Evolutionary conservation across 1,140 invertebrate genomes (phyloP).

Genomic region (Papilio helenus): DNA sequence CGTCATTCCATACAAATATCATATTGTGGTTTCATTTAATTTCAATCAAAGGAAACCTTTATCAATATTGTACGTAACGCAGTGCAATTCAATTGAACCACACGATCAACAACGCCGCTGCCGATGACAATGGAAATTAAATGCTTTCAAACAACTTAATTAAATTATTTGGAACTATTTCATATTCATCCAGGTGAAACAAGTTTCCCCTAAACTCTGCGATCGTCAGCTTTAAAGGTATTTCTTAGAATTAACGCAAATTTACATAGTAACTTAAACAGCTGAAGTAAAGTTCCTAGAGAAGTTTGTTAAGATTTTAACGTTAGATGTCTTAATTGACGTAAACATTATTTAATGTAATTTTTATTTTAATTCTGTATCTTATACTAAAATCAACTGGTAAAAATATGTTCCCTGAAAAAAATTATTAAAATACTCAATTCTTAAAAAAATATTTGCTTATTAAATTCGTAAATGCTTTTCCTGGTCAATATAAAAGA

Average conservation of each 20-base stretch:
- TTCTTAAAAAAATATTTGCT: no score
- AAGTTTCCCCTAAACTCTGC: not conserved
- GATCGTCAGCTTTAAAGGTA: not conserved
- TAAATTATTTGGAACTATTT: constrained; percentile 24
- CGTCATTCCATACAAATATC: constrained; percentile 9
- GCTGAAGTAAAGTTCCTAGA: constrained; percentile 26
- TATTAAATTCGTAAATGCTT: no score
- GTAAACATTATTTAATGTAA: no score
- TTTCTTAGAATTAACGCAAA: not conserved
- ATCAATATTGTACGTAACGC: constrained; percentile 29
- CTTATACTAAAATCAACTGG: no score
- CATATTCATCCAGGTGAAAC: constrained; percentile 10
- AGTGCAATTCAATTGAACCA: constrained; percentile 3
- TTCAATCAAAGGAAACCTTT: constrained; percentile 30
- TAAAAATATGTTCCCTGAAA: no score
- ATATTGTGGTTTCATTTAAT: constrained; percentile 28
- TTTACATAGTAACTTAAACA: constrained; percentile 8
- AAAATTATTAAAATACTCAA: no score
- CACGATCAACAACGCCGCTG: constrained; percentile 1
- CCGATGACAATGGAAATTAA: constrained; percentile 28
- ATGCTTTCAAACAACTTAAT: constrained; percentile 22
- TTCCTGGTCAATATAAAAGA: not conserved
- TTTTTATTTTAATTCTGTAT: no score
- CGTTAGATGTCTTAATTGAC: no score
- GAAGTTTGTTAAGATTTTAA: constrained; percentile 37